Percentiles rank a stretch among this genome's conserved stretches.
Conservation (phyloP, 2,888 invertebrate genomes). For the Ichneumoninae sp. region DNA sequence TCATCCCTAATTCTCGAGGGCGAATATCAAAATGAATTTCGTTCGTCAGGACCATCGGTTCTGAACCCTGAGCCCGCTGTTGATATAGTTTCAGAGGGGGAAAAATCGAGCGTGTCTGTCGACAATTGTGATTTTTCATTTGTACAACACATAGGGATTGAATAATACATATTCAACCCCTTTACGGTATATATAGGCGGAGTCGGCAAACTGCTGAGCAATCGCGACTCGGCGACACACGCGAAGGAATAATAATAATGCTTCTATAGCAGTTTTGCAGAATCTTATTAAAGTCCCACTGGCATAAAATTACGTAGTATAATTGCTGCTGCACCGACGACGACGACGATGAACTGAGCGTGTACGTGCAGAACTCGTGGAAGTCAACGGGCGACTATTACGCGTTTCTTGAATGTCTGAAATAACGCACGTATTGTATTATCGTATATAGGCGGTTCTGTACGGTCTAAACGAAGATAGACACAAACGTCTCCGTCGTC, state of each 20-base stretch:
- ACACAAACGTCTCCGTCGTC: slow-evolving; percentile 21
- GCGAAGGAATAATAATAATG: slow-evolving; percentile 59
- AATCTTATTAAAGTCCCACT: slow-evolving; percentile 64
- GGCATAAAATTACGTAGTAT: slow-evolving; percentile 65
- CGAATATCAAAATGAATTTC: slow-evolving; percentile 5
- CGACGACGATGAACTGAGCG: not conserved
- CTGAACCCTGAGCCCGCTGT: not conserved
- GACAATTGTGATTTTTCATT: slow-evolving; percentile 40
- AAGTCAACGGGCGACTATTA: not conserved
- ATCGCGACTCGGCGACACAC: slow-evolving; percentile 52
- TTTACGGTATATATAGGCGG: not conserved
- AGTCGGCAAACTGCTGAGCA: slow-evolving; percentile 36
- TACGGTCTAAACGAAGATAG: slow-evolving; percentile 35
- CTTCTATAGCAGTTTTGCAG: slow-evolving; percentile 27
- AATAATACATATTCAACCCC: slow-evolving; percentile 32
- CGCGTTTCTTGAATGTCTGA: slow-evolving; percentile 57
- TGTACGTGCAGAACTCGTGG: not conserved
- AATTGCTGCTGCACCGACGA: slow-evolving; percentile 57
- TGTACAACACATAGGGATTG: not conserved
- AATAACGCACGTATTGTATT: slow-evolving; percentile 44
- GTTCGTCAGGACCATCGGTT: slow-evolving; percentile 26
- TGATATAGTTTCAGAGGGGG: slow-evolving; percentile 13
- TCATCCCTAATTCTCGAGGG: slow-evolving; percentile 28
- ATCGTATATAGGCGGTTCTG: not conserved
- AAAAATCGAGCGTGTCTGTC: not conserved